Percentiles rank a stretch among this genome's conserved stretches.
phyloP scores from a whole-genome alignment of 2,113 vertebrate species.

The Anser brachyrhynchus region DNA sequence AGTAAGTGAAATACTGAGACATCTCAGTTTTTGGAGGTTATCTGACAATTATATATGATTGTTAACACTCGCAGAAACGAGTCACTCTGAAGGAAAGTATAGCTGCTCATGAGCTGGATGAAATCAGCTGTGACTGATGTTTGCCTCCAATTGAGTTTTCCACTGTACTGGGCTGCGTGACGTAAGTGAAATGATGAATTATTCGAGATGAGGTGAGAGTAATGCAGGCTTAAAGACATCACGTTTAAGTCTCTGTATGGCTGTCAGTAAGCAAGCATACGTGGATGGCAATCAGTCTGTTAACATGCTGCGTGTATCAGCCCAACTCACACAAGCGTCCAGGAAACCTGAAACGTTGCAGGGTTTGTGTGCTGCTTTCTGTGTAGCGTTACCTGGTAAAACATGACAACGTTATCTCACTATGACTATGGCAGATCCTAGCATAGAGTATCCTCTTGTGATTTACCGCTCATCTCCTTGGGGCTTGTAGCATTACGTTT shows the following conservation, averaged over 20 bases:
- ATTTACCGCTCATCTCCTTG: background rate
- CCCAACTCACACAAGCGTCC: rapidly evolving
- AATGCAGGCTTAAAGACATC: rapidly evolving
- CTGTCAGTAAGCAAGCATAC: rapidly evolving
- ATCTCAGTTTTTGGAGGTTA: background rate
- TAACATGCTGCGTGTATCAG: rapidly evolving
- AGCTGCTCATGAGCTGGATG: background rate
- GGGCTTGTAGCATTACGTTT: rapidly evolving
- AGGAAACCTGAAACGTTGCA: rapidly evolving
- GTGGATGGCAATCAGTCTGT: rapidly evolving
- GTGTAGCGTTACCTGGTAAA: background rate
- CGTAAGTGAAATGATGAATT: background rate
- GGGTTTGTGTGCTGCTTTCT: rapidly evolving
- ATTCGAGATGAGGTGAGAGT: background rate
- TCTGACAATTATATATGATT: background rate
- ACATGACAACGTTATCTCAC: rapidly evolving
- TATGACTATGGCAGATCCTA: background rate
- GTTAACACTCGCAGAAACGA: rapidly evolving
- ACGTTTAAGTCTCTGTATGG: background rate
- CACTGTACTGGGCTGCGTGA: background rate
- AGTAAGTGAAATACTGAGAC: background rate
- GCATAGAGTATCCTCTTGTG: rapidly evolving
- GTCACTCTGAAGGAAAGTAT: background rate
- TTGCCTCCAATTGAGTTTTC: background rate
- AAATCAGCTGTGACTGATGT: background rate